Conservation (phyloP, 2,113 vertebrate species). For the Myrmecophaga tridactyla region DNA sequence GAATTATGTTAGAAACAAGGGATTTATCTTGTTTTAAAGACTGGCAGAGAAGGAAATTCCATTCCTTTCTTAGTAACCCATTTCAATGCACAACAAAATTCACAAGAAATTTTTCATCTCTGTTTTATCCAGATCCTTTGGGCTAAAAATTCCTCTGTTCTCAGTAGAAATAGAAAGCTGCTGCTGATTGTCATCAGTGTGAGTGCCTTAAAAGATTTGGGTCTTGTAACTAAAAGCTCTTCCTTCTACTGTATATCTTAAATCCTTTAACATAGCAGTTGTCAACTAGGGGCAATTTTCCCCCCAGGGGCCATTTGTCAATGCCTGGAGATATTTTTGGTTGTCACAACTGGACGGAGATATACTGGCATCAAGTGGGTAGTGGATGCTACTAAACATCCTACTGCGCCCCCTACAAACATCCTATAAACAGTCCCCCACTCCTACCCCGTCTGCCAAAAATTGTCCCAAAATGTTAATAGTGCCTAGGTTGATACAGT, state of each 20-base stretch:
- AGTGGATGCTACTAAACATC: neutral
- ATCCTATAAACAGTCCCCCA: no score
- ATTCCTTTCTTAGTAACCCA: neutral
- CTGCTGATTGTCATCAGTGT: no score
- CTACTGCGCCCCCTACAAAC: no score
- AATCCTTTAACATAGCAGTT: neutral
- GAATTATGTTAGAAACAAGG: neutral
- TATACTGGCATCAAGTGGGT: neutral
- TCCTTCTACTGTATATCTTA: neutral
- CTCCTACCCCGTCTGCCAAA: no score
- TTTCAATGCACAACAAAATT: neutral
- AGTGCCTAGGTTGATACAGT: neutral
- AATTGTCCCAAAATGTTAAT: neutral
- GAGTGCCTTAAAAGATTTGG: neutral
- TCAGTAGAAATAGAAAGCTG: neutral
- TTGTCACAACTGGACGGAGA: neutral
- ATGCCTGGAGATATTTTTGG: neutral
- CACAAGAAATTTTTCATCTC: neutral
- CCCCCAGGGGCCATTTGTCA: neutral
- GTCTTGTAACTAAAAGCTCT: neutral
- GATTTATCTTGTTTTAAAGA: neutral
- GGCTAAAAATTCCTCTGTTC: neutral
- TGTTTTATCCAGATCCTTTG: neutral
- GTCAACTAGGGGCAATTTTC: neutral
- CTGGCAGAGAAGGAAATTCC: neutral